Percentiles rank a stretch among this genome's conserved stretches.
Evolutionary conservation across 2,113 vertebrate genomes (phyloP).

Genomic region (Antigone vipio): DNA sequence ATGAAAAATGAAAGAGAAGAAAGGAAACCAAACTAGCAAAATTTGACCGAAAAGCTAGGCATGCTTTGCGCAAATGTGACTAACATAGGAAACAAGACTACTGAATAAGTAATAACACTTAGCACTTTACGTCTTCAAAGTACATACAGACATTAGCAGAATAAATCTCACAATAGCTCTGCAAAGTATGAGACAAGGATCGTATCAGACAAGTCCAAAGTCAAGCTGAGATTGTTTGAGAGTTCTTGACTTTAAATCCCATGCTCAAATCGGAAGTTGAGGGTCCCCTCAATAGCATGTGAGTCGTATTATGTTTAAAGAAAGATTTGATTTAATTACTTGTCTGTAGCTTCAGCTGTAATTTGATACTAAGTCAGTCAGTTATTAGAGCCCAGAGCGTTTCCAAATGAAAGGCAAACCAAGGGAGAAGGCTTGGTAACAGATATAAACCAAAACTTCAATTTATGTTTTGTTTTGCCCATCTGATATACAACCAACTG

Average conservation of each 20-base stretch:
- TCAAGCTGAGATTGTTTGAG: background rate
- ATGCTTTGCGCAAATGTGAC: background rate
- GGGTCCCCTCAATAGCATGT: background rate
- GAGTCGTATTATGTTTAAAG: background rate
- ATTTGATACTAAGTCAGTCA: background rate
- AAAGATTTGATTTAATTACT: background rate
- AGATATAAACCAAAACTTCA: background rate
- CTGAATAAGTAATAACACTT: background rate
- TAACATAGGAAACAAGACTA: background rate
- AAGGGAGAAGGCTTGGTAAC: background rate
- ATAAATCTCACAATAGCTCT: background rate
- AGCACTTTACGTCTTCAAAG: background rate
- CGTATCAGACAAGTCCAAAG: background rate
- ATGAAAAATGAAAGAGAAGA: background rate
- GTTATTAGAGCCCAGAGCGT: background rate
- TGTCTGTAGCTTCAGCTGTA: background rate
- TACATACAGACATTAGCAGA: background rate
- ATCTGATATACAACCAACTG: background rate
- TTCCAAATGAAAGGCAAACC: background rate
- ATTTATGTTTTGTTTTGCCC: background rate
- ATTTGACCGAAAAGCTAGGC: background rate
- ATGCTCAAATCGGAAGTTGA: fast-evolving
- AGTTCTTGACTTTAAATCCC: background rate
- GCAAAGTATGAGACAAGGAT: background rate
- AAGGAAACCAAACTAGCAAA: background rate